These are phyloP conservation scores for Limnephilus lunatus DNA, from an alignment of 2,888 invertebrate species.

Conservation along the genomic window DNA sequence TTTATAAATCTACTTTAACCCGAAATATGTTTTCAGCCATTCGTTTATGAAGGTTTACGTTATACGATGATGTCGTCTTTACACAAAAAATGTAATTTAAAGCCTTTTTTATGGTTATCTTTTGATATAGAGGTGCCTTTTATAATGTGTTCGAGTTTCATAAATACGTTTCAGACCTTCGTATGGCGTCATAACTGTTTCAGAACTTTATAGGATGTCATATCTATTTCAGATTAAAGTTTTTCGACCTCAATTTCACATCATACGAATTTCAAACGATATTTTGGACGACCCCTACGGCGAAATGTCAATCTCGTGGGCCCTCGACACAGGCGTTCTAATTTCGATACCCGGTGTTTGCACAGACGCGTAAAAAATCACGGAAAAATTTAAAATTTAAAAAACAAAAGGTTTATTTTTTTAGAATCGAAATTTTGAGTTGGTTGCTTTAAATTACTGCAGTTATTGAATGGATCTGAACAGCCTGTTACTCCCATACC, in stretches of 20 bases:
- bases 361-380: no score
- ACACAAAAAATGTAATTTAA: background rate
- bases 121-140: background rate
- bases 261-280: background rate
- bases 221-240: background rate
- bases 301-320: background rate
- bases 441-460: no score
- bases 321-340: no score
- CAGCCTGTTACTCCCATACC: no score
- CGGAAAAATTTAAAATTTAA: no score
- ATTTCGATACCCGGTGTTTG: no score
- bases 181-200: background rate
- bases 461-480: no score
- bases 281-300: background rate
- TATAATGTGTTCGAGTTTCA: background rate
- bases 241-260: background rate
- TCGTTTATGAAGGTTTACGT: conserved; percentile 11
- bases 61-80: background rate
- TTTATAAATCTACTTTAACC: conserved; percentile 35
- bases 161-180: background rate
- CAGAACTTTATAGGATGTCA: background rate
- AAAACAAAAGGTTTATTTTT: no score
- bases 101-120: background rate
- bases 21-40: conserved; percentile 12
- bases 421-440: no score